Conservation (phyloP, 2,888 invertebrate species). For the Hipparchia semele region DNA sequence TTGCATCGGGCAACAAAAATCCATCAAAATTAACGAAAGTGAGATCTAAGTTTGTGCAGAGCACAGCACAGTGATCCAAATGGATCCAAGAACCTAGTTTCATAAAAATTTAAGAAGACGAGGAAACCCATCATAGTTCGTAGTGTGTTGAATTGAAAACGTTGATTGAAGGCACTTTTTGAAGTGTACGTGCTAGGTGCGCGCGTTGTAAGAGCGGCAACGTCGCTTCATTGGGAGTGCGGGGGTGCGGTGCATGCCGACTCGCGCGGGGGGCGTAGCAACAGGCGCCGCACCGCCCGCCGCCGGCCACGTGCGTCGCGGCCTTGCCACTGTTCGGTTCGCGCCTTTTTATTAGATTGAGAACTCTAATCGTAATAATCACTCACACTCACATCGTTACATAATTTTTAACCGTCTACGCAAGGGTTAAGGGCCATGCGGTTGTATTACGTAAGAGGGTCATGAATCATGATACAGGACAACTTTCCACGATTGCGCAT, state of each 20-base stretch:
- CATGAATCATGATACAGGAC: too few relatives aligned
- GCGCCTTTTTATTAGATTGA: constrained; percentile 75
- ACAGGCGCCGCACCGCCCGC: constrained; percentile 63
- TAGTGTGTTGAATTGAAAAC: not conserved
- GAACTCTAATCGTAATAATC: constrained; percentile 49
- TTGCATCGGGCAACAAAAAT: too few relatives aligned
- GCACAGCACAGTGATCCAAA: too few relatives aligned
- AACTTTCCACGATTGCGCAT: too few relatives aligned
- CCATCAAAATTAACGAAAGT: too few relatives aligned
- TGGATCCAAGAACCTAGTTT: too few relatives aligned
- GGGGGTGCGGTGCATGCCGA: constrained; percentile 40
- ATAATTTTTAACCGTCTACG: constrained; percentile 19
- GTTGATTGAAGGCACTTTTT: constrained; percentile 16
- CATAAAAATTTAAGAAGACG: too few relatives aligned
- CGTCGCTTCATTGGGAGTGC: constrained; percentile 55
- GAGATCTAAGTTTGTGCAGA: too few relatives aligned
- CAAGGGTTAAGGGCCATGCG: not conserved
- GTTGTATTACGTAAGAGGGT: not conserved
- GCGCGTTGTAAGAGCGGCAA: constrained; percentile 64
- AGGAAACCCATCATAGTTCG: not conserved
- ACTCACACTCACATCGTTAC: constrained; percentile 49
- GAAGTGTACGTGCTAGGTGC: constrained; percentile 10
- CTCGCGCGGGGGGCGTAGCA: constrained; percentile 59
- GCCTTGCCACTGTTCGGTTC: constrained; percentile 79
- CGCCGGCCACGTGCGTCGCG: constrained; percentile 68